These are phyloP conservation scores for Lepidurus packardi DNA, from an alignment of 1,140 invertebrate genomes.

Conservation along the genomic window DNA sequence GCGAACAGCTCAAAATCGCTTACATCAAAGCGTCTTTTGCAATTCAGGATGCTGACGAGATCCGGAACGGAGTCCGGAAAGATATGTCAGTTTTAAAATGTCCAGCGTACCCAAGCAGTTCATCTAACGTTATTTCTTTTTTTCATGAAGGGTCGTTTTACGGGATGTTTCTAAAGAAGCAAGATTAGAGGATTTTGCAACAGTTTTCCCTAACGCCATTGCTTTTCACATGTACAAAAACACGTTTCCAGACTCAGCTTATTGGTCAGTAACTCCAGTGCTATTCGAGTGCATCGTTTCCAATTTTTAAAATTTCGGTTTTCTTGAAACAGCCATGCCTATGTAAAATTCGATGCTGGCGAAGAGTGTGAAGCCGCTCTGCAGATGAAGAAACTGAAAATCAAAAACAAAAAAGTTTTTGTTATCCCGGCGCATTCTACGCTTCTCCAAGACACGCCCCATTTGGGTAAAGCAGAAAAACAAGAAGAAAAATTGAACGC, in stretches of 20 bases:
- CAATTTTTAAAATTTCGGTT: background rate
- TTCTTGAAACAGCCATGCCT: background rate
- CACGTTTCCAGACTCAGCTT: conserved; percentile 27
- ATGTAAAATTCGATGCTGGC: background rate
- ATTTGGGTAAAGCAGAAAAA: conserved; percentile 13
- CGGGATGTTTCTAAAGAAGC: conserved; percentile 18
- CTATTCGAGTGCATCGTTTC: no score
- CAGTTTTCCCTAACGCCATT: conserved; percentile 17
- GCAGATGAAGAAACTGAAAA: background rate
- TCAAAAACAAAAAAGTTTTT: conserved; percentile 7
- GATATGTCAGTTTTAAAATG: background rate
- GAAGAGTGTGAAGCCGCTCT: background rate
- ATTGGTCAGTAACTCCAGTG: conserved; percentile 13
- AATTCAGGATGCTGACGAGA: background rate
- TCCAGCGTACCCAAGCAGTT: background rate
- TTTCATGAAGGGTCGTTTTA: background rate
- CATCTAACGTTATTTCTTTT: background rate
- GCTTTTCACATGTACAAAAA: conserved; percentile 24
- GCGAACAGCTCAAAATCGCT: background rate
- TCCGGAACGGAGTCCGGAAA: background rate
- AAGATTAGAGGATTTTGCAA: background rate
- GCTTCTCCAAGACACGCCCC: background rate
- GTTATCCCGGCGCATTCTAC: background rate
- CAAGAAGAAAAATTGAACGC: conserved; percentile 4
- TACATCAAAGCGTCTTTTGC: conserved; percentile 2